These are phyloP conservation scores for Lates japonicus DNA, from an alignment of 2,797 vertebrate genomes.

Conservation along the genomic window DNA sequence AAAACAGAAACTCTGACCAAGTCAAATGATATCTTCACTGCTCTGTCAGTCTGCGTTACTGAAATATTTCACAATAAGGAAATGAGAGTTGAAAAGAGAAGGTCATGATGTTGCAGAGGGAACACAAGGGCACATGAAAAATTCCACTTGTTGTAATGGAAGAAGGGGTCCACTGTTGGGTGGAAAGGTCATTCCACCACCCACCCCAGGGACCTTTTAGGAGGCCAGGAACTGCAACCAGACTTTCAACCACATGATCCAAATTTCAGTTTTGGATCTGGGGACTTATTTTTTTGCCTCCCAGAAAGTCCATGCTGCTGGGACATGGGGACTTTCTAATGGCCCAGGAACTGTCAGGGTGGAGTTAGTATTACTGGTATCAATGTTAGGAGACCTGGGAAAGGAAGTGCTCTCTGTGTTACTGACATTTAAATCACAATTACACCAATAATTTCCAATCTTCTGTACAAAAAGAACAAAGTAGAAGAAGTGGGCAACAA, in stretches of 20 bases:
- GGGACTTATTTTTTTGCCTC: not conserved
- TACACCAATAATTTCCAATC: not conserved
- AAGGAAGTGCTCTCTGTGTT: too few species aligned
- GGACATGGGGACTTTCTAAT: not conserved
- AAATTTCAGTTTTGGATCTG: not conserved
- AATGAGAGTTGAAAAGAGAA: not conserved
- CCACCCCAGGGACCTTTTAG: not conserved
- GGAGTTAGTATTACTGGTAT: not conserved
- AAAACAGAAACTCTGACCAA: not conserved
- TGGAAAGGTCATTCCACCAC: not conserved
- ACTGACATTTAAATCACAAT: not conserved
- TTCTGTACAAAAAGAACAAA: not conserved
- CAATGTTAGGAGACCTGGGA: too few species aligned
- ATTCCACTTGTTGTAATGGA: constrained; percentile 1
- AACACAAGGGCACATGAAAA: constrained; percentile 14
- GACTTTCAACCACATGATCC: not conserved
- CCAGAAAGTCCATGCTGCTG: not conserved
- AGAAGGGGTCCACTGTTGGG: not conserved
- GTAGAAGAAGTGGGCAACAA: not conserved
- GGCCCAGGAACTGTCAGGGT: not conserved
- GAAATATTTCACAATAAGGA: constrained; percentile 6
- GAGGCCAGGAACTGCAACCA: not conserved
- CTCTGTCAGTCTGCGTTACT: too few species aligned
- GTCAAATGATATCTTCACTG: not conserved
- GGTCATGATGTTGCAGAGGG: not conserved